Base-by-base conservation (phyloP, 1,140 invertebrate genomes). In the Nasonia giraulti region DNA sequence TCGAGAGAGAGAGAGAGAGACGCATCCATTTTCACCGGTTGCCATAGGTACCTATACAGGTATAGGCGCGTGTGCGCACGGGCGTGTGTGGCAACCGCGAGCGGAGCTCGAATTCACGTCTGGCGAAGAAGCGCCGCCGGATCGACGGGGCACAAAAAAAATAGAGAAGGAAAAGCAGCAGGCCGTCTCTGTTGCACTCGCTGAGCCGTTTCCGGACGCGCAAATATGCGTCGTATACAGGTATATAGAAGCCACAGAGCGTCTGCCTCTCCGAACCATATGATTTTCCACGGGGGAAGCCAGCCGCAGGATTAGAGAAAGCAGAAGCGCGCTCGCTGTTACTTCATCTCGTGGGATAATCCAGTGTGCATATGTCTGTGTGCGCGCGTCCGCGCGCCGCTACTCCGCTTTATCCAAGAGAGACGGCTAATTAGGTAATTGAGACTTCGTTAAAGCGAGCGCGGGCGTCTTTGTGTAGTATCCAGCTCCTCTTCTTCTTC, bases 331-430 rank as follows among this genome's bases (percentile, higher is more conserved):
- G n/a, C 84, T 73, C 78, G 44, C 89, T 88, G 89, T 92, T 92
- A 91, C 92, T 89, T 91, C 91, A 92, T 83, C 85, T 87, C 91
- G 90, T 93, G 91, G 87, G 91, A 93, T 89, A 90, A 85, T 82
- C 66, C 68, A 40, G 5, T 17, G n/a, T 47, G 17, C 68, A 7
- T 55, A 8, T n/a, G 74, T 37, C 33, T 33, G 23, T 55, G 50
- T 55, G 17, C 76, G n/a, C 7, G 33, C n/a, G 77, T 62, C 20
- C 55, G 74, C 75, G 50, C 23, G 66, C 14, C 10, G 8, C 83
- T 71, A 50, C 79, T 76, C 84, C 71, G 84, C 80, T 84, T 83
- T 86, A 81, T 66, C 86, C 88, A 87, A 84, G 27, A 27, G 27
- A 27, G 84, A 88, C 88, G 85, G 85, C 88, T 92, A 92, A 92